Base-by-base conservation (phyloP, 2,797 vertebrate species). In the Loris lydekkerianus region DNA sequence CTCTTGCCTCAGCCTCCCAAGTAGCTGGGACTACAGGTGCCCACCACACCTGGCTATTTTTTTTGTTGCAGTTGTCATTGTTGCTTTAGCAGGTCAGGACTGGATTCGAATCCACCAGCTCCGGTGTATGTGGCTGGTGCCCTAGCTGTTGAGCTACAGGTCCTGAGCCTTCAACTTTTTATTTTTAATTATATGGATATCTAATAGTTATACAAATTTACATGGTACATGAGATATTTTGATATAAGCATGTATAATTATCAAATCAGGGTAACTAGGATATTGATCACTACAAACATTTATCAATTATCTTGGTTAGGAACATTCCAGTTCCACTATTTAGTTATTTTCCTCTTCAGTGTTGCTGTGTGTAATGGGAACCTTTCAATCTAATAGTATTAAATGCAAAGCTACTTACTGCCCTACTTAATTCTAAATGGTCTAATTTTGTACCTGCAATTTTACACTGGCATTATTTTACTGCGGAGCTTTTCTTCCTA, bases 351-450 rank as follows among this genome's bases (percentile, higher is more conserved):
- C 34, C 70, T 77, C 15, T 92, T 58, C 69, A 73, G 21, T 95
- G 56, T 40, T 89, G 31, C 27, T 70, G 70, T 75, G 25, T 86
- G 43, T 40, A 73, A 37, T 9, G 81, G 46, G 23, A 92, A 27
- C 0, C 14, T 70, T 87, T 86, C 46, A 92, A 91, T 1, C 31
- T 58, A 34, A 89, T 20, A 89, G 49, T 85, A 73, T 96, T 89
- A 87, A 93, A 90, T 43, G 23, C 11, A 85, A 84, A 23, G 13
- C 65, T n/a, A 93, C 5, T 53, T 82, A 89, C 29, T 88, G 13
- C 9, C 58, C 8, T 93, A 76, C 92, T 80, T 91, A 67, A 80
- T 40, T 40, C 37, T 92, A 81, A 89, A 72, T 88, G 43, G 67
- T 31, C 40, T 60, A 69, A 91, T 86, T 82, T 77, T 90, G 7